These are phyloP conservation scores for Tragelaphus imberbis DNA, from an alignment of 2,113 vertebrate genomes.

Conservation along the genomic window DNA sequence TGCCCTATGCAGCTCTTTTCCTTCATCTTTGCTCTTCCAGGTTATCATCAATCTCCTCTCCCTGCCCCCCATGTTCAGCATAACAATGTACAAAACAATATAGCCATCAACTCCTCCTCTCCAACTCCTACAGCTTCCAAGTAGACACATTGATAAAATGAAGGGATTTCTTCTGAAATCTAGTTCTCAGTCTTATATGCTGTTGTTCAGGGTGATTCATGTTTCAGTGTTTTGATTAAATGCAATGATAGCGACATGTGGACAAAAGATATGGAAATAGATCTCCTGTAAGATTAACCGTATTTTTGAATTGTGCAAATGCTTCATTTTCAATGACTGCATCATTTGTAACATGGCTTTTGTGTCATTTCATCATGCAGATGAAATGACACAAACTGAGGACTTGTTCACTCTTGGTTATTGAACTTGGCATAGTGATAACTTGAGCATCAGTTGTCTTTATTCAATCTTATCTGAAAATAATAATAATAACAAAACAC, in stretches of 20 bases:
- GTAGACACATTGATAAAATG: not conserved
- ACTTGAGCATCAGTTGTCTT: not conserved
- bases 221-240: slow-evolving; percentile 28
- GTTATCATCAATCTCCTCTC: not conserved
- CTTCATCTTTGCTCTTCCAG: not conserved
- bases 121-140: not conserved
- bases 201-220: slow-evolving; percentile 28
- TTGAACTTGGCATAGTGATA: not conserved
- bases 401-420: slow-evolving; percentile 16
- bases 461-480: not conserved
- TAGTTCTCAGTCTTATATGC: not conserved
- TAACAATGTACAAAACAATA: not conserved
- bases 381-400: not conserved
- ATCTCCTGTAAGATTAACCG: slow-evolving; percentile 44
- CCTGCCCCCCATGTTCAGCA: not conserved
- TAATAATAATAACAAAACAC: not conserved
- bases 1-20: not conserved
- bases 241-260: not conserved
- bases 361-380: not conserved
- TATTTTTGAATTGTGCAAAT: slow-evolving; percentile 59
- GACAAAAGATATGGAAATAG: slow-evolving; percentile 54
- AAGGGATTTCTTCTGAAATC: not conserved
- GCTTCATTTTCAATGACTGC: slow-evolving; percentile 35
- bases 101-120: not conserved
- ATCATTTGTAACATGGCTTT: slow-evolving; percentile 2